These are phyloP conservation scores for Pao palembangensis DNA, from an alignment of 2,113 vertebrate genomes.

Conservation along the genomic window DNA sequence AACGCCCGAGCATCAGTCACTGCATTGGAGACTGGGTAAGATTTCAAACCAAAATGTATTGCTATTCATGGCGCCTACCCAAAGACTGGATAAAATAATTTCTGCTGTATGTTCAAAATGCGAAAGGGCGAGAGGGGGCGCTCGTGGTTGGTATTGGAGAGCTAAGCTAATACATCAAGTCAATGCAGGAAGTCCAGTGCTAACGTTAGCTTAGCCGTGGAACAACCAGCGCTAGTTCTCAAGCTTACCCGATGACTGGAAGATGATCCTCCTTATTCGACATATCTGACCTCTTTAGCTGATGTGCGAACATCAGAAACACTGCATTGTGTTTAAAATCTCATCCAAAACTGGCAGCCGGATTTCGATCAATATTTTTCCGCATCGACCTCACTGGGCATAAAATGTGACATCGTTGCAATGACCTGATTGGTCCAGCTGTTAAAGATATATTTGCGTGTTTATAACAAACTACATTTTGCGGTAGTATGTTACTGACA, in stretches of 20 bases:
- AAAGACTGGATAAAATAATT: neutral
- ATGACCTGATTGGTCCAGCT: conserved; percentile 31
- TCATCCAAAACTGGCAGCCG: conserved; percentile 2
- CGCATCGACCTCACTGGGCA: conserved; percentile 47
- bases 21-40: neutral
- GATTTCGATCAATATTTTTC: neutral
- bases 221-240: neutral
- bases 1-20: conserved; percentile 15
- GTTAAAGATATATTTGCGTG: neutral
- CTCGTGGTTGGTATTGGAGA: conserved; percentile 4
- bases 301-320: neutral
- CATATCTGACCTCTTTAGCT: conserved; percentile 20
- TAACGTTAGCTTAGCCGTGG: conserved; percentile 22
- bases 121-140: no score
- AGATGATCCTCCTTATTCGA: conserved; percentile 17
- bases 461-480: no score
- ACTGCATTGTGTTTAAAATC: neutral
- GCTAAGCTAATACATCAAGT: conserved; percentile 11
- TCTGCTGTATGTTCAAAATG: no score
- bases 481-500: no score
- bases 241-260: conserved; percentile 23
- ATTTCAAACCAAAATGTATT: neutral
- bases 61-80: neutral
- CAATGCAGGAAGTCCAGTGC: conserved; percentile 39
- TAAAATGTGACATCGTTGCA: fast-evolving